Evolutionary conservation across 2,888 invertebrate genomes (phyloP), one percentile per base, ranked within the genome.

Genomic region (Cetonia aurata): DNA sequence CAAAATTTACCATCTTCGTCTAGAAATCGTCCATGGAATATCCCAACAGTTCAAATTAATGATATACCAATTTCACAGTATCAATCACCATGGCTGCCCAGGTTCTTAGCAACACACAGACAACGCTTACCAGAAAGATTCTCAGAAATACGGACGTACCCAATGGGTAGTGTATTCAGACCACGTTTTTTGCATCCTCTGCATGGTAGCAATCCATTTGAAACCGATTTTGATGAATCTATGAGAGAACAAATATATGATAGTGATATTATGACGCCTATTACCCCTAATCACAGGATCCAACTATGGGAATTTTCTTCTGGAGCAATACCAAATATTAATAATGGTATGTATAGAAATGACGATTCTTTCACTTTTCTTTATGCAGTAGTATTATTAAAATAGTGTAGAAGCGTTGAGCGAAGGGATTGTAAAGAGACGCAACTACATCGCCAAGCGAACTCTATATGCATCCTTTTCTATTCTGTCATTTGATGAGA

Each of bases 281-380:
- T 90, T 37, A 89, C 90, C 55, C 89, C 91, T 52, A 91, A 91
- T 76, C 93, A 94, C 84, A 87, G 95, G 74, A 92, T 95, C 77
- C 95, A 95, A 85, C 91, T 90, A 52, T 95, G 95, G 95, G 92
- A 94, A 85, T 93, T 95, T 83, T 89, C 90, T 3, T 86, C 88
- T 53, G 89, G 89, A 72, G 85, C 86, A 76, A 89, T 94, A 73
- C 94, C 94, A 0, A 90, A 92, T 78, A 92, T 94, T 73, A 88
- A 89, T 50, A 89, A 93, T 80, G 87, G 94, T 94, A 83, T 86
- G 89, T 86, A 71, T 15, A 15, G 37, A 62, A 62, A 50, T 37
- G 37, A 33, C 37, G 37, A 10, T 50, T 12, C 37, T 67, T 67
- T 19, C 31, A 44, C n/a, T 53, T 53, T 46, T 17, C 19, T 52